phyloP scores from a whole-genome alignment of 2,888 invertebrate species.

The Helleia helle region DNA sequence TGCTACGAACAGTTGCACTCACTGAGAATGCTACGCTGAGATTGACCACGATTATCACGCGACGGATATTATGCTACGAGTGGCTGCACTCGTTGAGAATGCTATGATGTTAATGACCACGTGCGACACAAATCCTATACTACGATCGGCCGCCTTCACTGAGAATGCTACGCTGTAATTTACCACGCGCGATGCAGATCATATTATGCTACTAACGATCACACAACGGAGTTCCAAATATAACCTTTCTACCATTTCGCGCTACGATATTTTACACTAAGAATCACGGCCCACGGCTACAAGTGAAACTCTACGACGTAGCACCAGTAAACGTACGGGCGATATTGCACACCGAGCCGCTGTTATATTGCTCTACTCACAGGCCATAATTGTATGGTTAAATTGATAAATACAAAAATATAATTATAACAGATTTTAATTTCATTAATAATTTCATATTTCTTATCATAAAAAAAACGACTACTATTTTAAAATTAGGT shows the following conservation, averaged over 20 bases:
- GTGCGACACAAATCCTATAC: background rate
- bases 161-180: background rate
- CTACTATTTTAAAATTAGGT: conserved; percentile 11
- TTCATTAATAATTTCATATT: conserved; percentile 10
- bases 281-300: conserved; percentile 3
- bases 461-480: conserved; percentile 9
- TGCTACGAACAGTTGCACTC: background rate
- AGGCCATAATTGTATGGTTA: conserved; percentile 31
- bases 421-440: conserved; percentile 11
- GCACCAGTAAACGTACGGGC: conserved; percentile 8
- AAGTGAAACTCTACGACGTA: conserved; percentile 9
- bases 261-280: conserved; percentile 2
- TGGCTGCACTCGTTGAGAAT: too few species aligned
- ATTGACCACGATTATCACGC: too few species aligned
- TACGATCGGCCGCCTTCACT: background rate
- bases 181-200: background rate
- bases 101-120: background rate
- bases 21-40: too few species aligned
- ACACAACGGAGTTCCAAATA: conserved; percentile 2
- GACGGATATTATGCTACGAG: too few species aligned
- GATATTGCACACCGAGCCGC: conserved; percentile 22
- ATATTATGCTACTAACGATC: conserved; percentile 12
- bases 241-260: conserved; percentile 3
- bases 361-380: conserved; percentile 25
- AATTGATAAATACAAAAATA: conserved; percentile 13